Conservation (phyloP, 2,113 vertebrate genomes). For the Corvus moneduloides region DNA sequence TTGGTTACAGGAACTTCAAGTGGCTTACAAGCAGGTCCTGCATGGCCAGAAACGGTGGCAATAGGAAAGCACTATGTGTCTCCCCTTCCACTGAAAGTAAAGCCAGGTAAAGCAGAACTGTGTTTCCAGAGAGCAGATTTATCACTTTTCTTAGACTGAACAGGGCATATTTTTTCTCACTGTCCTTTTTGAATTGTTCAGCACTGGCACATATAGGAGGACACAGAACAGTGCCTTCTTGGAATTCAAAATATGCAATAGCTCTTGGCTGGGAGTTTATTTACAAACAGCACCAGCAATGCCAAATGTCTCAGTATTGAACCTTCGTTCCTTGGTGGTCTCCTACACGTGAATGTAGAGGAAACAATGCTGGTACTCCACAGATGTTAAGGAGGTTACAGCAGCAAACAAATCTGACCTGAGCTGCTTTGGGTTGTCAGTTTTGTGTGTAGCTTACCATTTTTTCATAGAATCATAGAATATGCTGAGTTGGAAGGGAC, state of each 20-base stretch:
- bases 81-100: neutral
- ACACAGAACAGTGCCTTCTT: neutral
- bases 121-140: neutral
- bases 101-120: neutral
- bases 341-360: neutral
- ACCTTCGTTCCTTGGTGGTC: neutral
- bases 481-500: neutral
- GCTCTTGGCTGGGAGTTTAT: neutral
- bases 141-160: neutral
- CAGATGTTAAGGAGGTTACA: neutral
- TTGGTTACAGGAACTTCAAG: neutral
- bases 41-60: neutral
- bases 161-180: neutral
- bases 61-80: neutral
- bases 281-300: neutral
- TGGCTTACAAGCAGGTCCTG: neutral
- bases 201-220: neutral
- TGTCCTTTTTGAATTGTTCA: neutral
- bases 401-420: neutral
- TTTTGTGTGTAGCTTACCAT: neutral
- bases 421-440: neutral
- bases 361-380: neutral
- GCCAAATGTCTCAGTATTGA: neutral
- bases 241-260: neutral
- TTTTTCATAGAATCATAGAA: neutral